phyloP scores from a whole-genome alignment of 2,113 vertebrate genomes.

The Phainopepla nitens region DNA sequence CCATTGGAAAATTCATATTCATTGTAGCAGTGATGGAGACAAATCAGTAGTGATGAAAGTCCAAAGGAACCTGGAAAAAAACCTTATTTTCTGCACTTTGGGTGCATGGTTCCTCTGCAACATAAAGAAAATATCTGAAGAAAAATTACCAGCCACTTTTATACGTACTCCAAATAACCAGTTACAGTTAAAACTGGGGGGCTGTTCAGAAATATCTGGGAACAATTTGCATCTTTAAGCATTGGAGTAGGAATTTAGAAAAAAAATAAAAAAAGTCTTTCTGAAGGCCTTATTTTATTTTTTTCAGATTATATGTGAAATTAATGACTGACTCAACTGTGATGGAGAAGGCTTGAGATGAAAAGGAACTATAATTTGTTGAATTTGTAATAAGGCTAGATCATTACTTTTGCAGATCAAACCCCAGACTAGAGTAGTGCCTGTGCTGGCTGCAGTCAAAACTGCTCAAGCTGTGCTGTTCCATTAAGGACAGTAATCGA shows the following conservation, averaged over 20 bases:
- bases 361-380: neutral
- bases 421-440: neutral
- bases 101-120: neutral
- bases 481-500: neutral
- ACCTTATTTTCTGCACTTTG: neutral
- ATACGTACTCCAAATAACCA: neutral
- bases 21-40: neutral
- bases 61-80: neutral
- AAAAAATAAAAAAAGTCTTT: neutral
- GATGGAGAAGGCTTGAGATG: neutral
- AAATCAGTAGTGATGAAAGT: neutral
- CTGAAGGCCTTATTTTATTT: neutral
- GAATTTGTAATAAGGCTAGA: neutral
- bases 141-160: neutral
- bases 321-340: neutral
- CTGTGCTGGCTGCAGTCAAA: neutral
- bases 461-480: accelerated
- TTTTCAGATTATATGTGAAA: neutral
- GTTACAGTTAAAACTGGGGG: neutral
- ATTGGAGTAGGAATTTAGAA: neutral
- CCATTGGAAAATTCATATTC: neutral
- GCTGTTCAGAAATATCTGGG: neutral
- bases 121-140: neutral
- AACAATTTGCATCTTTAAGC: neutral
- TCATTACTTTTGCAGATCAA: neutral